Base-by-base conservation (phyloP, 2,113 vertebrate species). In the Myotis brandtii region DNA sequence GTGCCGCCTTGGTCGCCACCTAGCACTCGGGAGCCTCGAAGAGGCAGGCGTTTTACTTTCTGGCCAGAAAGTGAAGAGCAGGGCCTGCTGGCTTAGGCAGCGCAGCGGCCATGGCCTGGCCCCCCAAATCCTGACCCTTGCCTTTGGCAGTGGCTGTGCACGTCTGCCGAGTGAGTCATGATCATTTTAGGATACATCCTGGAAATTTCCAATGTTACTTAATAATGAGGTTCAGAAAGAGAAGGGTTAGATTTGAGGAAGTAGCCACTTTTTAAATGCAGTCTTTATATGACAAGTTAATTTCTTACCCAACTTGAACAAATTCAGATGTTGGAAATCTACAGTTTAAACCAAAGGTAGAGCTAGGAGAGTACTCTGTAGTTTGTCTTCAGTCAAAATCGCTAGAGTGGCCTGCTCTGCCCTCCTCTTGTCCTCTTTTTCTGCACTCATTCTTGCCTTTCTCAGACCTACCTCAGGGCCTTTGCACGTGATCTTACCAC, bases 141-240 rank as follows among this genome's bases (percentile, higher is more conserved):
- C 73, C 94, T 84, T 81, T 76, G 50, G 59, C 46, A 50, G 46
- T 81, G 79, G 3, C 80, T 92, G 1, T 86, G 25, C 25, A 59
- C 9, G 40, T 93, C n/a, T 79, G 62, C 40, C 2, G 23, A 52
- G 77, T 96, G 86, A 93, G 37, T 91, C 89, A 83, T 43, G 37
- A 14, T 89, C 69, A 91, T 79, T 95, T 92, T 90, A 14, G 85
- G 79, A n/a, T 34, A 79, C 14, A 20, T 70, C 46, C 75, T 73
- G 50, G 94, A 95, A 96, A 81, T 95, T 56, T 80, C 94, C 84
- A 89, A 50, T 67, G 73, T 94, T 96, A 62, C 79, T 96, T 80
- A 93, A 89, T 37, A 67, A 76, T 70, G 64, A 92, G 84, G 37
- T 95, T 94, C 20, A 89, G 70, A 82, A 96, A 70, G 32, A 75